Base-by-base conservation (phyloP, 2,113 vertebrate species). In the Dendrocopos noguchii region DNA sequence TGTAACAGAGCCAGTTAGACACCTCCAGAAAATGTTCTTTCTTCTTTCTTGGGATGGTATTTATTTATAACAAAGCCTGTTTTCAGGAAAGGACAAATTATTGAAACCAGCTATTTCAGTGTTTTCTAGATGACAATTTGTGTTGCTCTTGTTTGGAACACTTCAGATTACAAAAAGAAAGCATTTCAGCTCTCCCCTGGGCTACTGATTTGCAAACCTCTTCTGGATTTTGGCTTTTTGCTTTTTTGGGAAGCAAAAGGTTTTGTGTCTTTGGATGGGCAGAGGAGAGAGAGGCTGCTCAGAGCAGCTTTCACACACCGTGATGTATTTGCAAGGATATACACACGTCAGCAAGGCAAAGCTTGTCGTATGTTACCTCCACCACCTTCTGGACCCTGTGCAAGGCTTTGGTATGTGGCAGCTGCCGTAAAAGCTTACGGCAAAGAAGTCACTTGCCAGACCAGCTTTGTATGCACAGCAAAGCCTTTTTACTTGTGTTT, bases 331-430 rank as follows among this genome's bases (percentile, higher is more conserved):
- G 27, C 36, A 67, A 22, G 47, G 13, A 36, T 39, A 88, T 22
- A 13, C 0, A 0, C 10, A 12, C 11, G 25, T 14, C 15, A 22
- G 28, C 1, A 25, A 79, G 36, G 67, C 0, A 6, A 75, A 81
- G 15, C 25, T 80, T 25, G 9, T 3, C 1, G 15, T 31, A 36
- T 0, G 3, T 73, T 78, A 33, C 28, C 60, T 19, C 2, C 1
- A 17, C 33, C 2, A 2, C 27, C 19, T 82, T 68, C 44, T 75
- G 17, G 17, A 83, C 34, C 28, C 22, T 0, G 1, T 61, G 14
- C 8, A 4, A 31, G 61, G 25, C 61, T 74, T 24, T 0, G 4
- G 53, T 55, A 47, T n/a, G 36, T 8, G 74, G 29, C 46, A 84
- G 64, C 44, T 3, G 3, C 31, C 1, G 3, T 36, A 31, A 47